Evolutionary conservation across 23 tunicate genomes (phyloP).

Genomic region (Phallusia fumigata): DNA sequence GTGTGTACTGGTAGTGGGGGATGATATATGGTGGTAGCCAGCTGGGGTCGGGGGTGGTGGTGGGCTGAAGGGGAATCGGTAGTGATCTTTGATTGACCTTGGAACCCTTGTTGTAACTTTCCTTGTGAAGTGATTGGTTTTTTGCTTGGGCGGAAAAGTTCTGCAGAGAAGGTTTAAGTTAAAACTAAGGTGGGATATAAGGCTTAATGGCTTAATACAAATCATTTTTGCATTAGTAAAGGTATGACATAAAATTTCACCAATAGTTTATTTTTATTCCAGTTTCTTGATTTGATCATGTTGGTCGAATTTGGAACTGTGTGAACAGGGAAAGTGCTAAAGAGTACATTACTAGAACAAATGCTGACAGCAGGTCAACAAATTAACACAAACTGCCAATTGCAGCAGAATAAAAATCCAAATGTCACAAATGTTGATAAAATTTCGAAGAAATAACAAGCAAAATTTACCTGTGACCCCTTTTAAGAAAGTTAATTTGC

Average conservation of each 20-base stretch:
- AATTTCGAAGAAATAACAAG: too few species aligned
- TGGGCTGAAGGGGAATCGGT: constrained; percentile 38
- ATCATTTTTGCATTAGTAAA: too few species aligned
- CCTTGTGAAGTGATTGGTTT: constrained; percentile 15
- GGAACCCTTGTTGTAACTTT: constrained; percentile 59
- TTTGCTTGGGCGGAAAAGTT: constrained; percentile 9
- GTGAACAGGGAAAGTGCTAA: too few species aligned
- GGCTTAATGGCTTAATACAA: background rate
- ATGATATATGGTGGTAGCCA: background rate
- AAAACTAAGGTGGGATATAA: background rate
- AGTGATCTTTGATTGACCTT: constrained; percentile 73
- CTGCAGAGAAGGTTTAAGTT: background rate
- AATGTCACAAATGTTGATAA: too few species aligned
- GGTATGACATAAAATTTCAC: too few species aligned
- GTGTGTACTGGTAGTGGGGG: background rate
- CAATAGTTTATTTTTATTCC: too few species aligned
- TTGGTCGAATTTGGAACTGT: too few species aligned
- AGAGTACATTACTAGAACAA: too few species aligned
- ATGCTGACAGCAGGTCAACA: too few species aligned
- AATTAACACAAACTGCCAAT: too few species aligned
- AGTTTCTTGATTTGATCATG: too few species aligned
- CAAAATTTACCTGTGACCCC: constrained; percentile 66
- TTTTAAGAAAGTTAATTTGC: constrained; percentile 57
- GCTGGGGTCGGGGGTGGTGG: constrained; percentile 55
- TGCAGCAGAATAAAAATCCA: too few species aligned